These are phyloP conservation scores for Diorhabda sublineata DNA, from an alignment of 1,140 invertebrate genomes.

Conservation along the genomic window DNA sequence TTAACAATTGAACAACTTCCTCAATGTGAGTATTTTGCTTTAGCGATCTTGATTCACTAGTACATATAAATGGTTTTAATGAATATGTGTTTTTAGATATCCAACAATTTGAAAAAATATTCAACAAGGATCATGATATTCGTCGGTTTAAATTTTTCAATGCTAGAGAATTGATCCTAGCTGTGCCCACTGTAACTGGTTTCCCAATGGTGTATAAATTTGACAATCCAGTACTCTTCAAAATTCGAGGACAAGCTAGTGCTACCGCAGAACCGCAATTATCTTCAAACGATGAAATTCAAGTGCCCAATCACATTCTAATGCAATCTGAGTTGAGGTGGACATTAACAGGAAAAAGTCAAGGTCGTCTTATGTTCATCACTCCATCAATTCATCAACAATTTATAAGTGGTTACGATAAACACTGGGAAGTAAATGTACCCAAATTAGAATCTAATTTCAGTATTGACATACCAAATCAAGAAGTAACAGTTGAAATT, in stretches of 20 bases:
- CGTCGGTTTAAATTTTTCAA: constrained; percentile 55
- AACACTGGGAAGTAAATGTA: constrained; percentile 54
- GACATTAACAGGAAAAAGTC: constrained; percentile 50
- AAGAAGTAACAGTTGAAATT: constrained; percentile 48
- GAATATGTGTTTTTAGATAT: constrained; percentile 36
- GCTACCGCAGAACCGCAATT: constrained; percentile 44
- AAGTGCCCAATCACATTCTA: constrained; percentile 43
- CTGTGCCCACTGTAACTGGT: constrained; percentile 63
- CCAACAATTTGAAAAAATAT: constrained; percentile 41
- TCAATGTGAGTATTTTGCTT: constrained; percentile 17
- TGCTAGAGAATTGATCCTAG: constrained; percentile 52
- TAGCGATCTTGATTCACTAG: neutral
- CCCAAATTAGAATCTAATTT: constrained; percentile 49
- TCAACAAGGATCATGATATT: constrained; percentile 35
- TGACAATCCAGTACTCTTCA: constrained; percentile 51
- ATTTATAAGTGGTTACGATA: constrained; percentile 57
- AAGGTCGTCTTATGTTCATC: constrained; percentile 59
- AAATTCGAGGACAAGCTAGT: constrained; percentile 49
- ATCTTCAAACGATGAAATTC: constrained; percentile 28
- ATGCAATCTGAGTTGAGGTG: constrained; percentile 48
- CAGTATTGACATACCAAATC: constrained; percentile 48
- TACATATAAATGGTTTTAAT: neutral
- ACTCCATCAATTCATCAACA: constrained; percentile 57
- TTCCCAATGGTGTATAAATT: constrained; percentile 61
- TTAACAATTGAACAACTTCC: constrained; percentile 48